Base-by-base conservation (phyloP, 2,888 invertebrate genomes). In the Leuctra nigra region DNA sequence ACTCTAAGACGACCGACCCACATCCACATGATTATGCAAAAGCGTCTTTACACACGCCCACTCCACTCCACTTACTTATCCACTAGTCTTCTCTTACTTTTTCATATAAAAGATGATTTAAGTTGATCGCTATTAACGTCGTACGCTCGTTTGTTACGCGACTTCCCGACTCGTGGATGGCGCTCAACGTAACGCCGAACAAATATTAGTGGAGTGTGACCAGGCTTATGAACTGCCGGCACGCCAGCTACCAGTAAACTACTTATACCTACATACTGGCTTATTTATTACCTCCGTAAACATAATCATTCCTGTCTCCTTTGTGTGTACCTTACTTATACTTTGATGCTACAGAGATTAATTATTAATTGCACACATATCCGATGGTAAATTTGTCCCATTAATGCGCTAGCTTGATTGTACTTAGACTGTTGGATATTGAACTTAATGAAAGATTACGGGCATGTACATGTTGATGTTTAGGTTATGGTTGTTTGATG, bases 121-220 rank as follows among this genome's bases (percentile, higher is more conserved):
- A 50, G 50, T 50, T 2, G 50, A 33, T 14, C 4, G 25, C 48
- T 48, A 47, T 48, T 55, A 55, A 55, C 55, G 47, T 55, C 18
- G 13, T 22, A 20, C 20, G 33, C 35, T 29, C 33, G 50, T 50
- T 50, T 50, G 50, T 50, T 50, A 18, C 50, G n/a, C n/a, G 9
- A n/a, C 36, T 29, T 44, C 20, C 41, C 18, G 18, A 14, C 35
- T 33, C 54, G 24, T 25, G 16, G 54, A 23, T 25, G 14, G 18
- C 24, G 52, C 20, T 25, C 35, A 54, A 47, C 35, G n/a, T 22
- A n/a, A 9, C 20, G 18, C 24, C 20, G 36, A 56, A 41, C 56
- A 56, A 56, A 56, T 56, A 56, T 56, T 56, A 56, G 56, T 53
- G 23, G 53, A 56, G 56, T 56, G 56, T 56, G 56, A 44, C 53